phyloP scores from a whole-genome alignment of 2,888 invertebrate species.

The Eulithis prunata region DNA sequence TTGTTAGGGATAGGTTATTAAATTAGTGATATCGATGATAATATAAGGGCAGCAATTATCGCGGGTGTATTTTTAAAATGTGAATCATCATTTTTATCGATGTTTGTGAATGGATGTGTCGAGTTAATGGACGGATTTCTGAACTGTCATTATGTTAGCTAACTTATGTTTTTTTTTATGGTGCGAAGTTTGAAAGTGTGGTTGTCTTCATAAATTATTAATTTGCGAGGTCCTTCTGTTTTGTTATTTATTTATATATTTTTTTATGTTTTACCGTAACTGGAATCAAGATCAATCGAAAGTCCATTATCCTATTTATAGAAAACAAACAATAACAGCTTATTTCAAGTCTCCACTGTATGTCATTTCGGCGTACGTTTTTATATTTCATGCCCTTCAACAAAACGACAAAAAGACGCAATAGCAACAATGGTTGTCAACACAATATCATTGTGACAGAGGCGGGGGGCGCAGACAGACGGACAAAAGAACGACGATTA shows the following conservation, averaged over 20 bases:
- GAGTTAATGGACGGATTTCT: slow-evolving; percentile 41
- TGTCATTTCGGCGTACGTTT: slow-evolving; percentile 11
- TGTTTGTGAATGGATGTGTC: slow-evolving; percentile 56
- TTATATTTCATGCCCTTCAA: slow-evolving; percentile 3
- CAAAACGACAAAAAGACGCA: slow-evolving; percentile 39
- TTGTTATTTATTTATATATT: not conserved
- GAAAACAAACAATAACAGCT: slow-evolving; percentile 4
- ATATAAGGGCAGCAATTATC: slow-evolving; percentile 66
- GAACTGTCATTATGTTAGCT: slow-evolving; percentile 23
- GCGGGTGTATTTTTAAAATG: slow-evolving; percentile 47
- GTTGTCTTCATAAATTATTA: slow-evolving; percentile 11
- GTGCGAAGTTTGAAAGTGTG: slow-evolving; percentile 12
- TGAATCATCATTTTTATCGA: slow-evolving; percentile 54
- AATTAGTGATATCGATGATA: slow-evolving; percentile 74
- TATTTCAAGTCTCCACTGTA: not conserved
- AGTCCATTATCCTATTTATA: not conserved
- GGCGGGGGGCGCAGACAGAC: slow-evolving; percentile 54
- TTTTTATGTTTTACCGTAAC: not conserved
- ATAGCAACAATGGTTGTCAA: slow-evolving; percentile 69
- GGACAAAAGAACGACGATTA: slow-evolving; percentile 65
- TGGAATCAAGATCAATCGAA: not conserved
- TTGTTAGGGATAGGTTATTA: slow-evolving; percentile 74
- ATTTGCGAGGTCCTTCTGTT: not conserved
- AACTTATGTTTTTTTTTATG: slow-evolving; percentile 30
- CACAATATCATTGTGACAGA: slow-evolving; percentile 54